A percentile compares a stretch with the other conserved stretches of the same genome.
Evolutionary conservation across 2,797 vertebrate genomes (phyloP).

Genomic region (Eupleurogrammus muticus): DNA sequence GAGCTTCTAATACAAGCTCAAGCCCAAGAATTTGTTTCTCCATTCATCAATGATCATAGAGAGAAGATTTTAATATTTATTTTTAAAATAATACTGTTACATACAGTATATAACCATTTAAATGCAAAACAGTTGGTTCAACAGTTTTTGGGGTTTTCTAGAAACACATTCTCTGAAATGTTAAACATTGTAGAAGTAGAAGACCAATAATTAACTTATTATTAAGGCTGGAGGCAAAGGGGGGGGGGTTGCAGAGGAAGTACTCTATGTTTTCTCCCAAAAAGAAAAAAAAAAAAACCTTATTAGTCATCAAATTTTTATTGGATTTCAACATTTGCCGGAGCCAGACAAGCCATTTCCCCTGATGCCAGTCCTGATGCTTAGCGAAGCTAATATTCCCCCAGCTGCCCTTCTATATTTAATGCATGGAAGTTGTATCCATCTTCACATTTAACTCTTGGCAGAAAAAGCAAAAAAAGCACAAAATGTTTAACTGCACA

Average conservation of each 20-base stretch:
- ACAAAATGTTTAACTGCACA: neutral
- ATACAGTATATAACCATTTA: too few species aligned
- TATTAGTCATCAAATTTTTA: too few species aligned
- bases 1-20: too few species aligned
- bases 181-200: too few species aligned
- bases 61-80: too few species aligned
- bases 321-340: neutral
- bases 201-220: neutral
- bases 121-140: too few species aligned
- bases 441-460: neutral
- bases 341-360: neutral
- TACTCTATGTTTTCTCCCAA: neutral
- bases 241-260: neutral
- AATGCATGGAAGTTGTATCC: neutral
- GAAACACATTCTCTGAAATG: too few species aligned
- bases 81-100: too few species aligned
- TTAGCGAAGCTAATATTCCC: neutral
- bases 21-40: too few species aligned
- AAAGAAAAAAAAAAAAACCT: neutral
- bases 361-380: neutral
- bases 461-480: neutral
- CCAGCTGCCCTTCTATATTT: neutral
- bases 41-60: too few species aligned
- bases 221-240: neutral
- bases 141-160: too few species aligned